These are phyloP conservation scores for Pitangus sulphuratus DNA, from an alignment of 2,797 vertebrate species.

Conservation along the genomic window DNA sequence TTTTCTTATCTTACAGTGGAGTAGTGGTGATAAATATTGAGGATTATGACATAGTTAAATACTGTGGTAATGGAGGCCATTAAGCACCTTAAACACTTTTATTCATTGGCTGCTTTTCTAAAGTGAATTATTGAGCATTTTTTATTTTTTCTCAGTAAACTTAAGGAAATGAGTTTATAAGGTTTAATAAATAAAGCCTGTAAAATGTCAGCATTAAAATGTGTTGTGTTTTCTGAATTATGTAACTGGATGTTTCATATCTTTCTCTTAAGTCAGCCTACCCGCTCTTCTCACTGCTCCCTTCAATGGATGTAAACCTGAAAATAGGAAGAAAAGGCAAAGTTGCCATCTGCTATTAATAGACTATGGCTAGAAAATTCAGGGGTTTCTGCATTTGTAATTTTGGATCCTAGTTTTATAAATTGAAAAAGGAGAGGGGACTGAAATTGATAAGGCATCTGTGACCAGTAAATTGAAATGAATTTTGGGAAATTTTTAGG, in stretches of 20 bases:
- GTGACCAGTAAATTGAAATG: not conserved
- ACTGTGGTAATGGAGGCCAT: not conserved
- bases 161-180: not conserved
- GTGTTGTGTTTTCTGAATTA: not conserved
- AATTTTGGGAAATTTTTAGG: not conserved
- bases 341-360: not conserved
- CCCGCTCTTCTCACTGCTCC: not conserved
- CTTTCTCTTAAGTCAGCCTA: not conserved
- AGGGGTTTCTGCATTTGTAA: not conserved
- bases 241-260: not conserved
- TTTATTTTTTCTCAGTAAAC: not conserved
- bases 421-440: not conserved
- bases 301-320: not conserved
- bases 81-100: not conserved
- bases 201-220: not conserved
- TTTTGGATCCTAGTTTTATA: not conserved
- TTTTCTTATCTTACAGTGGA: conserved; percentile 9
- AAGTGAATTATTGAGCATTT: not conserved
- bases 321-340: not conserved
- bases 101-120: not conserved
- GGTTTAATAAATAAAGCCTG: not conserved
- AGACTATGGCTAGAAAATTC: not conserved
- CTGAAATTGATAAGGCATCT: not conserved
- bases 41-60: not conserved
- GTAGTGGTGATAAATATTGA: not conserved